A percentile compares a stretch with the other conserved stretches of the same genome.
phyloP scores from a whole-genome alignment of 2,888 invertebrate genomes.

The Carterocephalus palaemon region DNA sequence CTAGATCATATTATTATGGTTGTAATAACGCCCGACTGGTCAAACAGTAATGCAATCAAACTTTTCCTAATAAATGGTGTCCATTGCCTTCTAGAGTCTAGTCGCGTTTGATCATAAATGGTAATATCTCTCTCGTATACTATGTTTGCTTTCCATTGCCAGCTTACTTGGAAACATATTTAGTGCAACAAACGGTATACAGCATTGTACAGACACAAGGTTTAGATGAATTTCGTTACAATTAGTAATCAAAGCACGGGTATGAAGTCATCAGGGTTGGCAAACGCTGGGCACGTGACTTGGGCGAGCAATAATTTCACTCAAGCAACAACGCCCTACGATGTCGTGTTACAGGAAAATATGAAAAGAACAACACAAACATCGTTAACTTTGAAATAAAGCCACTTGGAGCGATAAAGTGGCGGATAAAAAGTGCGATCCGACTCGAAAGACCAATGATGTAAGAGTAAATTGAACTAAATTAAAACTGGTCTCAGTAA shows the following conservation, averaged over 20 bases:
- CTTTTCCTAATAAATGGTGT: slow-evolving; percentile 11
- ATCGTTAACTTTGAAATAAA: slow-evolving; percentile 24
- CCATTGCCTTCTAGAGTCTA: slow-evolving; percentile 8
- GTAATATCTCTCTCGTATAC: slow-evolving; percentile 1
- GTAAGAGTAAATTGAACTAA: slow-evolving; percentile 19
- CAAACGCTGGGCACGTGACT: slow-evolving; percentile 49
- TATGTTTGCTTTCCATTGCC: slow-evolving; percentile 6
- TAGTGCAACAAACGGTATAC: slow-evolving; percentile 8
- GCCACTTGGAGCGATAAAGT: slow-evolving; percentile 24
- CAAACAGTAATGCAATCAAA: slow-evolving; percentile 16
- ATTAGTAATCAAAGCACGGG: slow-evolving; percentile 37
- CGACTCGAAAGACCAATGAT: slow-evolving; percentile 18
- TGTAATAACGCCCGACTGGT: no score
- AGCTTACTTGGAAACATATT: not conserved
- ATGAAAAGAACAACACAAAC: slow-evolving; percentile 21
- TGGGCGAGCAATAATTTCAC: slow-evolving; percentile 36
- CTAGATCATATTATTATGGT: no score
- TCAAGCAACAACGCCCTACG: slow-evolving; percentile 27
- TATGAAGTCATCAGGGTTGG: slow-evolving; percentile 50
- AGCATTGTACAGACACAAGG: not conserved
- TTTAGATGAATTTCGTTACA: slow-evolving; percentile 18
- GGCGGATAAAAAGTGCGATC: slow-evolving; percentile 19
- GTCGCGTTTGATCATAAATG: not conserved
- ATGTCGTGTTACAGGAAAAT: slow-evolving; percentile 21
- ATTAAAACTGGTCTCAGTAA: slow-evolving; percentile 14